Percentiles rank a stretch among this genome's conserved stretches.
Conservation (phyloP, 2,113 vertebrate species). For the Amphilophus citrinellus region DNA sequence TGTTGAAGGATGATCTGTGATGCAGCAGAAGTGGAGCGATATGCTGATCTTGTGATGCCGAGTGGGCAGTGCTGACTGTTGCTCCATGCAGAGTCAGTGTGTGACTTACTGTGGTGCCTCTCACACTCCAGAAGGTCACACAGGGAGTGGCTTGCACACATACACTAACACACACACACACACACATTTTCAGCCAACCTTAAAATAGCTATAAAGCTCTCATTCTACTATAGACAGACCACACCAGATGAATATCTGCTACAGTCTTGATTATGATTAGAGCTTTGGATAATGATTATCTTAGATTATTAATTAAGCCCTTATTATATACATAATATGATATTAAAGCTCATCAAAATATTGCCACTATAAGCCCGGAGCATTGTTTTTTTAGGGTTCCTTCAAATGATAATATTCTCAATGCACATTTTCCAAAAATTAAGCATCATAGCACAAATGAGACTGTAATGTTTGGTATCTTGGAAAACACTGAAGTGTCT, state of each 20-base stretch:
- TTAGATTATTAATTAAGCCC: background rate
- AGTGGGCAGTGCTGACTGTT: slow-evolving; percentile 55
- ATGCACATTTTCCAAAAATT: background rate
- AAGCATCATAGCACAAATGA: background rate
- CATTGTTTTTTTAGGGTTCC: background rate
- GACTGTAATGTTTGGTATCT: background rate
- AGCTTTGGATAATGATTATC: background rate
- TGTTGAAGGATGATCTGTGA: slow-evolving; percentile 39
- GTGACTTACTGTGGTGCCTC: slow-evolving; percentile 67
- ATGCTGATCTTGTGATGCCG: slow-evolving; percentile 63
- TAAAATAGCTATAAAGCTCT: slow-evolving; percentile 63
- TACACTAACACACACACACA: slow-evolving; percentile 1
- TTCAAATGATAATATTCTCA: background rate
- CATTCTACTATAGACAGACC: background rate
- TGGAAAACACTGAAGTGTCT: rapidly evolving
- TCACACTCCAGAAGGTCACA: slow-evolving; percentile 79
- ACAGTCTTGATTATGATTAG: background rate
- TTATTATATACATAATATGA: background rate
- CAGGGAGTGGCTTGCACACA: slow-evolving; percentile 66
- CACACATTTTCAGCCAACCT: slow-evolving; percentile 41
- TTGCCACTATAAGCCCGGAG: background rate
- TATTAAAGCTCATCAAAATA: background rate
- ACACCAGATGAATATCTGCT: background rate
- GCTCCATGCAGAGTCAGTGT: slow-evolving; percentile 61
- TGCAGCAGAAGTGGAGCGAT: slow-evolving; percentile 55